Evolutionary conservation across 2,113 vertebrate species (phyloP).

Genomic region (Oriolus oriolus): DNA sequence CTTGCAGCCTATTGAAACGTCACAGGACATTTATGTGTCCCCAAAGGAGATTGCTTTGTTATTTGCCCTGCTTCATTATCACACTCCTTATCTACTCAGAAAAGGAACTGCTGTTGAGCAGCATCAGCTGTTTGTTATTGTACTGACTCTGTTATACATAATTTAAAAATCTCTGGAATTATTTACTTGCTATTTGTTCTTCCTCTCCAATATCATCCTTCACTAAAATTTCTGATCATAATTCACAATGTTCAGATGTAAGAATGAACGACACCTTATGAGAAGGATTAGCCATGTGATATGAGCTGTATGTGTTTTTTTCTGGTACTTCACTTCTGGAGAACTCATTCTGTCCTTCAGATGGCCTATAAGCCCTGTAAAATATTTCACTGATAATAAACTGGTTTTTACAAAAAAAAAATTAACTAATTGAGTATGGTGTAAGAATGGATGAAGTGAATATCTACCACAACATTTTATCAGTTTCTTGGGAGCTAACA

Average conservation of each 20-base stretch:
- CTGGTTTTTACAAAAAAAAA: fast-evolving
- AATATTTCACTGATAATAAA: neutral
- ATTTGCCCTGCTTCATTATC: slow-evolving; percentile 58
- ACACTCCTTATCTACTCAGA: slow-evolving; percentile 19
- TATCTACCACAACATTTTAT: neutral
- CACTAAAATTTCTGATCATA: neutral
- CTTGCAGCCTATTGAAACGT: slow-evolving; percentile 29
- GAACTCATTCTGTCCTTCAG: neutral
- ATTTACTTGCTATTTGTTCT: slow-evolving; percentile 6
- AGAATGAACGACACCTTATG: neutral
- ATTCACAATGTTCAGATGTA: neutral
- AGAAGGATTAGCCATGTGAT: neutral
- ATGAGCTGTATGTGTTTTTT: neutral
- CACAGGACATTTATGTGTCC: slow-evolving; percentile 44
- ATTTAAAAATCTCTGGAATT: slow-evolving; percentile 57
- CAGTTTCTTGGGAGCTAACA: neutral
- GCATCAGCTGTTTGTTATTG: slow-evolving; percentile 50
- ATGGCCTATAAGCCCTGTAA: neutral
- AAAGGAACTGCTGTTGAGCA: slow-evolving; percentile 58
- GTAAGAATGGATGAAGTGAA: neutral
- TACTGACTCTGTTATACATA: slow-evolving; percentile 6
- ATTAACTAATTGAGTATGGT: neutral
- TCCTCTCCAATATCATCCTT: neutral
- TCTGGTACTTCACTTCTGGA: neutral
- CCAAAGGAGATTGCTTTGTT: slow-evolving; percentile 56